Percentiles rank a stretch among this genome's conserved stretches.
These are phyloP conservation scores for Drosophila eohydei DNA, from an alignment of 2,888 invertebrate species.

Conservation along the genomic window DNA sequence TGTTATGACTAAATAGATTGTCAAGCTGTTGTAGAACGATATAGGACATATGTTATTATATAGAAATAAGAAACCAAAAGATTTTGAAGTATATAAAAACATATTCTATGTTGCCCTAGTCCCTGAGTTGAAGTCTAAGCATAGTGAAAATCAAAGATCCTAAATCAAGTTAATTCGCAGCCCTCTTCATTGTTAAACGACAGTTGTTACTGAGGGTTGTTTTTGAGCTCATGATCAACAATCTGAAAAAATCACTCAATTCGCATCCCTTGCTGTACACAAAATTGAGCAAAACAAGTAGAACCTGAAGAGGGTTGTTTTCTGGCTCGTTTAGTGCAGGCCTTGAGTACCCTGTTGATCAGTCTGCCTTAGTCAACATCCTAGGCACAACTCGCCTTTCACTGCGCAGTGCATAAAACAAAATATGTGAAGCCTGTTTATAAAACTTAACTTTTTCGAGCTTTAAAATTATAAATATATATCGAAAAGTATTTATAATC, in stretches of 20 bases:
- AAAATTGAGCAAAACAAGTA: not conserved
- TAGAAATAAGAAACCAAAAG: not conserved
- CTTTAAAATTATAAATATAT: not conserved
- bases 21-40: not conserved
- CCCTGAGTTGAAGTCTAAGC: not conserved
- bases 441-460: not conserved
- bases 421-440: not conserved
- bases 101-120: not conserved
- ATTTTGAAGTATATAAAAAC: not conserved
- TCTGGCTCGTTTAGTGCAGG: not conserved
- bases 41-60: not conserved
- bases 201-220: slow-evolving; percentile 4
- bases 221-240: not conserved
- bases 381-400: slow-evolving; percentile 20
- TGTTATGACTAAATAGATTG: not conserved
- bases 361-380: slow-evolving; percentile 46
- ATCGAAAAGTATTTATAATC: not conserved
- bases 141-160: not conserved
- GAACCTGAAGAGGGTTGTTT: slow-evolving; percentile 28
- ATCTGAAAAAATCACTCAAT: slow-evolving; percentile 5
- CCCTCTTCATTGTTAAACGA: not conserved
- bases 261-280: not conserved
- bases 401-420: not conserved
- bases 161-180: not conserved
- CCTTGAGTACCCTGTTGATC: slow-evolving; percentile 39